A percentile compares a stretch with the other conserved stretches of the same genome.
Conservation (phyloP, 2,797 vertebrate genomes). For the Arctocebus calabarensis region DNA sequence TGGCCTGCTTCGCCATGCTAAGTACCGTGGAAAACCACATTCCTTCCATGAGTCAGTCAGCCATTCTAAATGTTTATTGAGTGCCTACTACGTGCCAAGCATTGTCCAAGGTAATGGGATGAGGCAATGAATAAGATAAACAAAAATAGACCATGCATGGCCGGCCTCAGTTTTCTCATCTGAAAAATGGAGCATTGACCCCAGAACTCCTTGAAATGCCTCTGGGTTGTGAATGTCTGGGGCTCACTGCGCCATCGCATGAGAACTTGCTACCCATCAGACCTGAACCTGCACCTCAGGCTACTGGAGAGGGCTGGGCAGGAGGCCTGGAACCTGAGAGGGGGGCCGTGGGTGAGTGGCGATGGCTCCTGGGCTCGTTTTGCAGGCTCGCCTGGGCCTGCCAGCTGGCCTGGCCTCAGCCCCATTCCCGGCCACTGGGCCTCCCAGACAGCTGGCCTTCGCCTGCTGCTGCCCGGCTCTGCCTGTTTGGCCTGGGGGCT, state of each 20-base stretch:
- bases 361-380: slow-evolving; percentile 24
- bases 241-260: not conserved
- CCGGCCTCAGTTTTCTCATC: not conserved
- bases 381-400: slow-evolving; percentile 45
- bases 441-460: not conserved
- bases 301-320: not conserved
- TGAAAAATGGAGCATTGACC: not conserved
- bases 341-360: not conserved
- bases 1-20: not conserved
- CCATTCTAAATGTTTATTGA: not conserved
- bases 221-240: not conserved
- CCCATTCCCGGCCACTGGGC: not conserved
- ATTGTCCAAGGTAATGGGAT: not conserved
- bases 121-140: not conserved
- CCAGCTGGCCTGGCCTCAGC: slow-evolving; percentile 60
- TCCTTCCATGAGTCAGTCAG: not conserved
- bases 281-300: not conserved
- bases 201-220: not conserved
- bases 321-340: slow-evolving; percentile 63
- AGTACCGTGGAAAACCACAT: not conserved
- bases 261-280: not conserved
- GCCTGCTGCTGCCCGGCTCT: not conserved
- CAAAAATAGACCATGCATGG: not conserved
- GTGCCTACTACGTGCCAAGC: not conserved
- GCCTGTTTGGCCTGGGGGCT: not conserved